phyloP scores from a whole-genome alignment of 2,797 vertebrate genomes.

The Cynodonichthys magdalenae region DNA sequence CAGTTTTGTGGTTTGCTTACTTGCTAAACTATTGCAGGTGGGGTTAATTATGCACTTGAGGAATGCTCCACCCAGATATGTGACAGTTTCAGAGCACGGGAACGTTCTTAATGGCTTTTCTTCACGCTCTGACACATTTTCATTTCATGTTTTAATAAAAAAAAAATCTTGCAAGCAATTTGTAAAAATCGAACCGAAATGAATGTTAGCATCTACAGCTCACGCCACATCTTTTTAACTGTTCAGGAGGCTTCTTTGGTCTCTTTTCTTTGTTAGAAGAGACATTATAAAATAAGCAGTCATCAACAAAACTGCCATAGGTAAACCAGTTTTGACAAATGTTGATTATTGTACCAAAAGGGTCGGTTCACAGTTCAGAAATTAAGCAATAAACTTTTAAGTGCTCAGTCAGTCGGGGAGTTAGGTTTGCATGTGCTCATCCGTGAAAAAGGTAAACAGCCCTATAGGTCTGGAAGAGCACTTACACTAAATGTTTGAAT shows the following conservation, averaged over 20 bases:
- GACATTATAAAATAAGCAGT: no score
- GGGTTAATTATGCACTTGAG: not conserved
- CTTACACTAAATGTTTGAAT: constrained; percentile 51
- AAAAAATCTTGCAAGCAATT: not conserved
- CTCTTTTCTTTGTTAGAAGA: not conserved
- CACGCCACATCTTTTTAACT: not conserved
- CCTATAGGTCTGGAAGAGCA: constrained; percentile 60
- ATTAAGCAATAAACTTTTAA: constrained; percentile 20
- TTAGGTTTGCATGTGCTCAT: constrained; percentile 33
- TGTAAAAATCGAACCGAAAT: not conserved
- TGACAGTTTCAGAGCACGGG: not conserved
- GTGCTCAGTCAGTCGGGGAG: constrained; percentile 36
- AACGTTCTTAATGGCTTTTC: not conserved
- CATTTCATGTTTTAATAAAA: not conserved
- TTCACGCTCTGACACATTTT: not conserved
- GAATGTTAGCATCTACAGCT: not conserved
- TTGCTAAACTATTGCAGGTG: not conserved
- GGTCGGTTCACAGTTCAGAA: constrained; percentile 46
- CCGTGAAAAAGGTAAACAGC: constrained; percentile 59
- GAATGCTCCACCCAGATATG: not conserved
- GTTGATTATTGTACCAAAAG: no score
- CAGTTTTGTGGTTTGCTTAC: not conserved
- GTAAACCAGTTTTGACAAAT: not conserved
- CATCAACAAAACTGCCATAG: no score
- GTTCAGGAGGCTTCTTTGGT: not conserved